Evolutionary conservation across 1,140 invertebrate genomes (phyloP).

Genomic region (Nasonia longicornis): DNA sequence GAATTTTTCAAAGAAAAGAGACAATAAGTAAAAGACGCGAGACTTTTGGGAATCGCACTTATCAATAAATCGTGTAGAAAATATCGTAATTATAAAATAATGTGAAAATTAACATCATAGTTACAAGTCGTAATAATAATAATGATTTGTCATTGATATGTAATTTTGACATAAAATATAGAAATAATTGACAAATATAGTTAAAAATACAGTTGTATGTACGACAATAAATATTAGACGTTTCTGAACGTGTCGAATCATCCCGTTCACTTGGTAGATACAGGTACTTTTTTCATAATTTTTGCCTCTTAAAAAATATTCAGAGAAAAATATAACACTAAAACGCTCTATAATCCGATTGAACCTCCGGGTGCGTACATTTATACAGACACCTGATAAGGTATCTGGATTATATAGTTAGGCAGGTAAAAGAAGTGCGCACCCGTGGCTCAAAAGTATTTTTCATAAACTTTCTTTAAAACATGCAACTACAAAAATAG

Average conservation of each 20-base stretch:
- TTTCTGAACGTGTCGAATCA: background rate
- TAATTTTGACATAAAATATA: background rate
- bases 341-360: background rate
- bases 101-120: too few relatives aligned
- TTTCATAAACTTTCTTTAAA: constrained; percentile 15
- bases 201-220: background rate
- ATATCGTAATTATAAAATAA: too few relatives aligned
- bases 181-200: background rate
- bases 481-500: constrained; percentile 33
- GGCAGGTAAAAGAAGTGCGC: background rate
- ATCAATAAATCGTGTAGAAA: too few relatives aligned
- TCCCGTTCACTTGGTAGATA: background rate
- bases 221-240: background rate
- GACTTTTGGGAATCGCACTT: too few relatives aligned
- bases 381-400: background rate
- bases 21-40: too few relatives aligned
- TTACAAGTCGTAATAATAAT: too few relatives aligned
- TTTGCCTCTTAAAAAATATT: background rate
- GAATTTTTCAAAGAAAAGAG: too few relatives aligned
- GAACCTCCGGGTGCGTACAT: background rate
- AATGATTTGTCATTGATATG: background rate
- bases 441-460: background rate
- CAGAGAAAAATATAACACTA: background rate
- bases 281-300: background rate
- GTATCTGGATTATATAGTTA: background rate